Evolutionary conservation across 2,888 invertebrate genomes (phyloP).

Genomic region (Sicus ferrugineus): DNA sequence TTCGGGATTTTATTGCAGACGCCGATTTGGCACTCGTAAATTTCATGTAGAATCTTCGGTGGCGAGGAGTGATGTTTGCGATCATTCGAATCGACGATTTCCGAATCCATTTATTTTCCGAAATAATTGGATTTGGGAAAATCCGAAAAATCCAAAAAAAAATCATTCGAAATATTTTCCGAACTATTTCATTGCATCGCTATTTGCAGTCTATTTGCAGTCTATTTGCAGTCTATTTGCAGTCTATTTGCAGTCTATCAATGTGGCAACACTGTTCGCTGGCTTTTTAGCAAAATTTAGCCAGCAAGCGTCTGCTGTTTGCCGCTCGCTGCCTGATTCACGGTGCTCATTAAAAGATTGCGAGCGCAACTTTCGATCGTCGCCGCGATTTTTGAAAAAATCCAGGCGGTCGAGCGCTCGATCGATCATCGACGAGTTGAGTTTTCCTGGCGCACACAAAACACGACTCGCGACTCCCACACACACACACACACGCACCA

Average conservation of each 20-base stretch:
- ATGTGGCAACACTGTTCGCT: constrained; percentile 28
- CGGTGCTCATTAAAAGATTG: neutral
- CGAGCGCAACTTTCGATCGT: constrained; percentile 13
- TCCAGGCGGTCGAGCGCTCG: constrained; percentile 1
- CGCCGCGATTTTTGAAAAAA: too few relatives aligned
- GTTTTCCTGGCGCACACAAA: constrained; percentile 8
- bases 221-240: neutral
- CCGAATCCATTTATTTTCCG: too few relatives aligned
- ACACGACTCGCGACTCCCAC: neutral
- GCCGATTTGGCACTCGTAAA: too few relatives aligned
- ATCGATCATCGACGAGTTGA: constrained; percentile 34
- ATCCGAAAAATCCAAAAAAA: too few relatives aligned
- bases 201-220: constrained; percentile 18
- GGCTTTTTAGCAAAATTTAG: constrained; percentile 31
- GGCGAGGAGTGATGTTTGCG: too few relatives aligned
- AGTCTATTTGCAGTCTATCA: too few relatives aligned
- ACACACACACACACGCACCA: neutral
- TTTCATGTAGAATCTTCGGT: too few relatives aligned
- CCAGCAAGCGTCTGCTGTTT: constrained; percentile 28
- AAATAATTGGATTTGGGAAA: too few relatives aligned
- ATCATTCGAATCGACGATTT: too few relatives aligned
- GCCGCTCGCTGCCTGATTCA: constrained; percentile 8
- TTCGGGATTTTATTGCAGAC: too few relatives aligned
- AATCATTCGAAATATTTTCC: neutral
- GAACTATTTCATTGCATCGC: constrained; percentile 23